phyloP scores from a whole-genome alignment of 2,888 invertebrate species.

The Syritta pipiens region DNA sequence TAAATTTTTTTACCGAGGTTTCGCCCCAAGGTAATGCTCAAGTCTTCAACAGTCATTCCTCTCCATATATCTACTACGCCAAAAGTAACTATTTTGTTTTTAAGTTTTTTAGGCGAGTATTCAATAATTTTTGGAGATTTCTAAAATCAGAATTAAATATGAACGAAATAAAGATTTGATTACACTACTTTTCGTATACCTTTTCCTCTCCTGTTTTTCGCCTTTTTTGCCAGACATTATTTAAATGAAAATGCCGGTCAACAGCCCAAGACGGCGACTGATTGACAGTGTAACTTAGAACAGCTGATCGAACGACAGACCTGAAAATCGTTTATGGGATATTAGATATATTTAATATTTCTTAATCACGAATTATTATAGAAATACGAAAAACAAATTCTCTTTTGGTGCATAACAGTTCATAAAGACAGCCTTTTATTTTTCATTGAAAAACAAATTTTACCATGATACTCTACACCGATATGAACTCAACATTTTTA shows the following conservation, averaged over 20 bases:
- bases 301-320: slow-evolving; percentile 34
- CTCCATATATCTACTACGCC: slow-evolving; percentile 86
- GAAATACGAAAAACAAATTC: no score
- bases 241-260: slow-evolving; percentile 73
- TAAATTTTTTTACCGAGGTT: slow-evolving; percentile 83
- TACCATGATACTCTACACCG: slow-evolving; percentile 49
- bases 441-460: neutral
- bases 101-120: slow-evolving; percentile 79
- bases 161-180: neutral
- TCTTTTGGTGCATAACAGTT: neutral
- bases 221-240: slow-evolving; percentile 80
- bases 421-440: neutral
- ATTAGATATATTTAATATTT: no score
- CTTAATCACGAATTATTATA: no score
- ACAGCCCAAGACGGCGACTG: slow-evolving; percentile 10
- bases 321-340: slow-evolving; percentile 24
- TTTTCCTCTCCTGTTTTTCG: slow-evolving; percentile 83
- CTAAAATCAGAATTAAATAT: slow-evolving; percentile 71
- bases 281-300: slow-evolving; percentile 23
- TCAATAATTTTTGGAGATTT: slow-evolving; percentile 82
- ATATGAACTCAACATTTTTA: slow-evolving; percentile 63
- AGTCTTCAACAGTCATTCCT: slow-evolving; percentile 88
- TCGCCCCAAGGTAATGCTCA: slow-evolving; percentile 84
- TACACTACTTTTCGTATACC: slow-evolving; percentile 77
- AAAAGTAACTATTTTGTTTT: slow-evolving; percentile 66